Evolutionary conservation across 2,888 invertebrate species (phyloP).

Genomic region (Saturnia japonica): DNA sequence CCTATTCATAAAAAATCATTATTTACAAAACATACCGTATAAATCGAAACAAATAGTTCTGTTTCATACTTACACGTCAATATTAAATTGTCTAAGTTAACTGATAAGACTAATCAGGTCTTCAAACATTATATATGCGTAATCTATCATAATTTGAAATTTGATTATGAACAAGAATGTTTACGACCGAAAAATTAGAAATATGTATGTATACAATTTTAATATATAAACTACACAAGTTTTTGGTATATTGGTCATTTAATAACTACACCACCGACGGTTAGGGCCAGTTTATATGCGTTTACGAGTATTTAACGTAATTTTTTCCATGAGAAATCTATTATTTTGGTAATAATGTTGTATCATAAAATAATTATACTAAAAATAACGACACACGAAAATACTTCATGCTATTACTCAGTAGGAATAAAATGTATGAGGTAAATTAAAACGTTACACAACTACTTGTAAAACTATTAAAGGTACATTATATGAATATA

Average conservation of each 20-base stretch:
- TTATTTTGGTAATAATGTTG: conserved; percentile 38
- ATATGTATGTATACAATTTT: conserved; percentile 46
- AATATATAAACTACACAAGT: conserved; percentile 57
- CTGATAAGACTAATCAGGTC: neutral
- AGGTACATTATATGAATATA: neutral
- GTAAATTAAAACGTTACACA: conserved; percentile 57
- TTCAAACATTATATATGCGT: conserved; percentile 24
- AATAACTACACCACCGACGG: conserved; percentile 57
- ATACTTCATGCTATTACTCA: conserved; percentile 46
- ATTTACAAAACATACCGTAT: conserved; percentile 60
- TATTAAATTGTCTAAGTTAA: neutral
- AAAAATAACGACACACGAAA: conserved; percentile 58
- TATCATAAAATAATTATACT: conserved; percentile 58
- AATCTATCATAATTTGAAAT: neutral
- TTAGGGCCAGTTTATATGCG: conserved; percentile 60
- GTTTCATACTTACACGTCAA: neutral
- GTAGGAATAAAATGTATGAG: conserved; percentile 69
- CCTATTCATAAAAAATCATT: conserved; percentile 42
- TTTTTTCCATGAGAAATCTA: conserved; percentile 41
- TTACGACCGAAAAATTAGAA: conserved; percentile 38
- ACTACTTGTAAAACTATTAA: conserved; percentile 49
- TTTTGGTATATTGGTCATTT: conserved; percentile 58
- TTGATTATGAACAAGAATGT: conserved; percentile 21
- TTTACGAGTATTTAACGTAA: conserved; percentile 35
- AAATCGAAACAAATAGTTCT: conserved; percentile 30